Evolutionary conservation across 1,140 invertebrate genomes (phyloP).

Genomic region (Dolichoris vasculosae): DNA sequence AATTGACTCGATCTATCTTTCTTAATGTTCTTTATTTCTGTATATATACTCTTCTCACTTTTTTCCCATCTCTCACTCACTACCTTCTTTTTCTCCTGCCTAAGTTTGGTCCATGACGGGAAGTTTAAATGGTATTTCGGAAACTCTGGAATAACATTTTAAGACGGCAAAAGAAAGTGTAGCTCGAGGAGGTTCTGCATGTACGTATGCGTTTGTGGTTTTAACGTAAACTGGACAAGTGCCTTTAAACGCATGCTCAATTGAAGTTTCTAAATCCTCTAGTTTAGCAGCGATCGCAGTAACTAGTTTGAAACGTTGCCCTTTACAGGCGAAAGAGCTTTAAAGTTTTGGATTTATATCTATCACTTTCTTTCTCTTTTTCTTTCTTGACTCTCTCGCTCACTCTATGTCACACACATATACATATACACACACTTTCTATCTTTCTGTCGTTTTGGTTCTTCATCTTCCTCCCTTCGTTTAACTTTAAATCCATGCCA

Average conservation of each 20-base stretch:
- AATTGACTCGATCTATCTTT: constrained; percentile 47
- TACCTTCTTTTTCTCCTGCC: no score
- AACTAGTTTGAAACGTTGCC: constrained; percentile 38
- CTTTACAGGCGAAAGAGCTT: constrained; percentile 1
- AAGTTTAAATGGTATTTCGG: constrained; percentile 34
- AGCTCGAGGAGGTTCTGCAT: background rate
- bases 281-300: constrained; percentile 29
- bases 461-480: background rate
- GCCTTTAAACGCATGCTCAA: constrained; percentile 44
- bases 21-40: background rate
- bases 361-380: background rate
- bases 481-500: constrained; percentile 6
- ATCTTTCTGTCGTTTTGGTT: background rate
- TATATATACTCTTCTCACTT: no score
- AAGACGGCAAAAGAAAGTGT: constrained; percentile 26
- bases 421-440: no score
- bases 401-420: no score
- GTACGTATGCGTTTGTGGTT: no score
- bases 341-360: constrained; percentile 45
- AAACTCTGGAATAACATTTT: constrained; percentile 37
- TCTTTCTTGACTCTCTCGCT: background rate
- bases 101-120: background rate
- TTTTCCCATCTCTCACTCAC: no score
- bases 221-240: constrained; percentile 15
- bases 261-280: constrained; percentile 46